A percentile compares a stretch with the other conserved stretches of the same genome.
Evolutionary conservation across 2,113 vertebrate genomes (phyloP).

Genomic region (Rattus norvegicus): GRCr8 NC_086020.1:120211001-120211500

Average conservation of each 20-base stretch:
- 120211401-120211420: neutral
- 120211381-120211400: neutral
- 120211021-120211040: neutral
- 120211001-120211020: neutral
- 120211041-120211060: neutral
- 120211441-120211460: neutral
- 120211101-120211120: neutral
- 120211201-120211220: neutral
- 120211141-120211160: neutral
- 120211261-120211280: neutral
- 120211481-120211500: neutral
- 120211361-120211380: neutral
- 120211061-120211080: neutral
- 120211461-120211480: neutral
- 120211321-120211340: neutral
- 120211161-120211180: neutral
- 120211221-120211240: neutral
- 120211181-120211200: neutral
- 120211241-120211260: neutral
- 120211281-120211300: neutral
- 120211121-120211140: neutral
- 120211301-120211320: neutral
- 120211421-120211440: neutral
- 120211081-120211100: neutral
- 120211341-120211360: neutral